Percentiles rank a stretch among this genome's conserved stretches.
phyloP scores from a whole-genome alignment of 2,113 vertebrate species.

The Megaceryle maxima region DNA sequence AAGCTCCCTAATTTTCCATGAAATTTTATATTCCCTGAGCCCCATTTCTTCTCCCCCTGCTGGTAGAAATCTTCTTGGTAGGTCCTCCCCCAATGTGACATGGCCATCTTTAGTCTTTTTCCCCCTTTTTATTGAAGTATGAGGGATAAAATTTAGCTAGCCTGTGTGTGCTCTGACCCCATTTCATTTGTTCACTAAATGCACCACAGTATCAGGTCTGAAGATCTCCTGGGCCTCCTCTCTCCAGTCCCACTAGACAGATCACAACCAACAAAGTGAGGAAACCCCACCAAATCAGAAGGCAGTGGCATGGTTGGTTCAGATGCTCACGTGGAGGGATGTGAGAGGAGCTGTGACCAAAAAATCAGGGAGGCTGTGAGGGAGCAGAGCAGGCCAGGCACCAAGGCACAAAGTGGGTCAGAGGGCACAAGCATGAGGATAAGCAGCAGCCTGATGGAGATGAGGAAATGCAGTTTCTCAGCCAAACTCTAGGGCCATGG shows the following conservation, averaged over 20 bases:
- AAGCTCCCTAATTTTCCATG: background rate
- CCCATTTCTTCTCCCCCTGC: background rate
- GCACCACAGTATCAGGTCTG: background rate
- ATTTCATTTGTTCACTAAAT: background rate
- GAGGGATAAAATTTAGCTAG: background rate
- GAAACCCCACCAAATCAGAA: background rate
- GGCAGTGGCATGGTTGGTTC: background rate
- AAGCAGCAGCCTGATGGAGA: background rate
- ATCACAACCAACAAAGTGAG: background rate
- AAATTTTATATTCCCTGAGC: background rate
- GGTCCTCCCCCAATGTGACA: background rate
- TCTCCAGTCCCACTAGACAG: background rate
- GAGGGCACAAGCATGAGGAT: background rate
- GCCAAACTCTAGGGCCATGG: background rate
- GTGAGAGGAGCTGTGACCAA: background rate
- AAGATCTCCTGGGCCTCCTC: background rate
- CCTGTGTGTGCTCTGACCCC: rapidly evolving
- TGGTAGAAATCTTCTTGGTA: background rate
- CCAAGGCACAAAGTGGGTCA: background rate
- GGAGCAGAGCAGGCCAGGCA: background rate
- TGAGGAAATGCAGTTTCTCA: background rate
- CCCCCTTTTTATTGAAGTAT: background rate
- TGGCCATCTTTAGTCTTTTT: background rate
- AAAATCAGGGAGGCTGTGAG: background rate
- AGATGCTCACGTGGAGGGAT: rapidly evolving